These are phyloP conservation scores for Myopa testacea DNA, from an alignment of 2,888 invertebrate genomes.

Conservation along the genomic window DNA sequence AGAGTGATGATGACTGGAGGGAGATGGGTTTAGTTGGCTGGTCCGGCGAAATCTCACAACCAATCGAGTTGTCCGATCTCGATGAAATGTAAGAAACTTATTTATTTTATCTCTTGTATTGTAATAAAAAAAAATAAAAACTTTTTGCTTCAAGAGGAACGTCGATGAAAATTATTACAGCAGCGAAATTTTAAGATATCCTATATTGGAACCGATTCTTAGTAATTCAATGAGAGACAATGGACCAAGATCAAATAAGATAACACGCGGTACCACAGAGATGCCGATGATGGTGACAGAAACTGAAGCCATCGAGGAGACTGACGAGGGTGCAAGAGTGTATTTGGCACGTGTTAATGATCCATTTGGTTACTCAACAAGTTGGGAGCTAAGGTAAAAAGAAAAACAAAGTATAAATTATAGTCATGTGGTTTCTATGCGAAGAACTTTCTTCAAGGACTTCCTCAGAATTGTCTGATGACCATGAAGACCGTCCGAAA, in stretches of 20 bases:
- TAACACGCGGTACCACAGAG: background rate
- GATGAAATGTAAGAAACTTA: constrained; percentile 41
- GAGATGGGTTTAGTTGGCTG: constrained; percentile 63
- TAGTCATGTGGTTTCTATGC: background rate
- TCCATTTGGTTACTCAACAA: constrained; percentile 67
- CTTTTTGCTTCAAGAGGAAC: constrained; percentile 24
- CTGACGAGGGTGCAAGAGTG: constrained; percentile 54
- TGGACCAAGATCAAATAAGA: background rate
- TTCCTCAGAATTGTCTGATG: background rate
- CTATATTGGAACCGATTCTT: constrained; percentile 13
- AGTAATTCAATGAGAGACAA: constrained; percentile 4
- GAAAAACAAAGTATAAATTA: background rate
- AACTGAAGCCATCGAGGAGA: constrained; percentile 1
- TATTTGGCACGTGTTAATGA: constrained; percentile 65
- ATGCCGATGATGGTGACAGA: constrained; percentile 27
- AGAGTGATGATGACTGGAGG: constrained; percentile 54
- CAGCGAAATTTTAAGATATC: constrained; percentile 14
- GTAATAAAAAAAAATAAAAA: background rate
- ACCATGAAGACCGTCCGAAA: constrained; percentile 72
- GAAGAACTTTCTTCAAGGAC: background rate
- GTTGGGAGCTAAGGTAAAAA: constrained; percentile 60
- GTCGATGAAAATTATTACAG: constrained; percentile 13
- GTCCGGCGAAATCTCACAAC: constrained; percentile 56
- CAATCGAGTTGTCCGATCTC: background rate
- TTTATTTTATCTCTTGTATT: background rate